A percentile compares a stretch with the other conserved stretches of the same genome.
Evolutionary conservation across 2,113 vertebrate species (phyloP).

Genomic region (Casuarius casuarius): DNA sequence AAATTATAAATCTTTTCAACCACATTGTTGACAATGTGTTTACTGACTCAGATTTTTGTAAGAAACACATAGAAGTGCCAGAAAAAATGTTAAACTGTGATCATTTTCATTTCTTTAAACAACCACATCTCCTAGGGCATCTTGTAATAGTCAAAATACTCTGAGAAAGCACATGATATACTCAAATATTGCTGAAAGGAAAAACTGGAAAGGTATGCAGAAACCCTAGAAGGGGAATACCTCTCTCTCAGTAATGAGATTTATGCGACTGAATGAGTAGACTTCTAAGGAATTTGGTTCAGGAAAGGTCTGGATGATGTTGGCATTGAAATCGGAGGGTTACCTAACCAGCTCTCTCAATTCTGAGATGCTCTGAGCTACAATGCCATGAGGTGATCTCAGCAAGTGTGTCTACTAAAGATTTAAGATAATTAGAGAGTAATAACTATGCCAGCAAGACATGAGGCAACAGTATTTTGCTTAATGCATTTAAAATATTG

Average conservation of each 20-base stretch:
- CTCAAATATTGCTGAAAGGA: not conserved
- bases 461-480: not conserved
- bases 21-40: slow-evolving; percentile 24
- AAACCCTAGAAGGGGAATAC: not conserved
- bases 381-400: not conserved
- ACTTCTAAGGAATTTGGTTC: slow-evolving; percentile 19
- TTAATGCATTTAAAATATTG: not conserved
- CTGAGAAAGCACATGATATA: not conserved
- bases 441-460: not conserved
- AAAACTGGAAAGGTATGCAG: not conserved
- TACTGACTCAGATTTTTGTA: slow-evolving; percentile 26
- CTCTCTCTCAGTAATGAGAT: not conserved
- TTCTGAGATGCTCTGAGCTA: not conserved
- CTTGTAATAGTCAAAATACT: slow-evolving; percentile 8
- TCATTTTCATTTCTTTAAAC: slow-evolving; percentile 55
- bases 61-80: slow-evolving; percentile 57
- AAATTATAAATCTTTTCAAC: slow-evolving; percentile 27
- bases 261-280: slow-evolving; percentile 19
- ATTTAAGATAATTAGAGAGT: not conserved
- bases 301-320: slow-evolving; percentile 23
- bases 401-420: not conserved
- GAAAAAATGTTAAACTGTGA: slow-evolving; percentile 48
- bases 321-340: not conserved
- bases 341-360: not conserved
- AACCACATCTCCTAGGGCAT: slow-evolving; percentile 21